Base-by-base conservation (phyloP, 2,888 invertebrate genomes). In the Melanostoma scalare region DNA sequence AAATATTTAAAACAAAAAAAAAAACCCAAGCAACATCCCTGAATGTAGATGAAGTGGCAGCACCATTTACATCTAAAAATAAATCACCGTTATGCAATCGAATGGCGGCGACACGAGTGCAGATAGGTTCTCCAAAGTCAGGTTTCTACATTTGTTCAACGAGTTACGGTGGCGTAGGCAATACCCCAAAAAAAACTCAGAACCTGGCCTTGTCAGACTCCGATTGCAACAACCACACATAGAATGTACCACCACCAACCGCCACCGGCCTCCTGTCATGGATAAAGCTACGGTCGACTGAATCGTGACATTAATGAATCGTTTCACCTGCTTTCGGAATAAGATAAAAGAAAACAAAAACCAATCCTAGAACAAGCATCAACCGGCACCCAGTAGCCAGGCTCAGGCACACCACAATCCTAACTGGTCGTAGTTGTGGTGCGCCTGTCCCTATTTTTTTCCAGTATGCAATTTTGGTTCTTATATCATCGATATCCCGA, bases 261-360 rank as follows among this genome's bases (percentile, higher is more conserved):
- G 10, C 46, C 61, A 10, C 35, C 67, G n/a, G 30, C 40, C 53
- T 76, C 52, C 53, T 72, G 77, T 72, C 81, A 81, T 42, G 56
- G 67, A 81, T 77, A 50, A 76, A 71, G 58, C 71, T 67, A 76
- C 67, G 63, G 46, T 67, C 77, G 67, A 35, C 77, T 61, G 65
- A 38, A 71, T 81, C 68, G 73, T 82, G 81, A 77, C 81, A 53
- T 77, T 82, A 78, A 82, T 82, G 78, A 82, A 82, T 82, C 78
- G 81, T 82, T 77, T 82, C 73, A 82, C 81, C 78, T 82, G 81
- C 73, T 78, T 78, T 82, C 68, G 61, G 73, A 46, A 48, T 63
- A 40, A 74, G 68, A 79, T 74, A 74, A 55, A 73, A 55, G 42
- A 68, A 79, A 79, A 61, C 40, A 52, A 67, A 73, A 78, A 77